phyloP scores from a whole-genome alignment of 2,113 vertebrate species.

The Ophthalmolycus amberensis region DNA sequence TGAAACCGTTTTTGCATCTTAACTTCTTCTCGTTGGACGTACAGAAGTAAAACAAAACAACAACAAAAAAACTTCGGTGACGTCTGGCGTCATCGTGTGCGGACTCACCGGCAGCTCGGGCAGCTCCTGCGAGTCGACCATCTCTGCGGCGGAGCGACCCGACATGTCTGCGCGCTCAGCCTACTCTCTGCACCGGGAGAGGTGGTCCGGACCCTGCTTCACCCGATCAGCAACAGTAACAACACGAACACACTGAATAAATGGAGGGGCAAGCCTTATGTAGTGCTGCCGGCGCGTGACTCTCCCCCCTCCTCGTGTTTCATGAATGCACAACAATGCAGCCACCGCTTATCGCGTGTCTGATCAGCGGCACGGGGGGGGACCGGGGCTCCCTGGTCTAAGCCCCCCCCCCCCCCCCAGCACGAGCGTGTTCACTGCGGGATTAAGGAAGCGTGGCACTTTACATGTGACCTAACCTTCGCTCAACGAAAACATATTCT shows the following conservation, averaged over 20 bases:
- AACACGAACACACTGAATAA: constrained; percentile 21
- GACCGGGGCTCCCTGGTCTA: constrained; percentile 54
- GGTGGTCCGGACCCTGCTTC: constrained; percentile 70
- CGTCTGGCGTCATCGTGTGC: neutral
- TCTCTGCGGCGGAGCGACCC: constrained; percentile 66
- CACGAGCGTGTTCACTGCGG: constrained; percentile 40
- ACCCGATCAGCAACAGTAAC: constrained; percentile 22
- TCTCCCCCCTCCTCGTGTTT: constrained; percentile 19
- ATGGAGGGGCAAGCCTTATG: constrained; percentile 58
- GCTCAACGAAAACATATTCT: constrained; percentile 68
- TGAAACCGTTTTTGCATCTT: neutral
- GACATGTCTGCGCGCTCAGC: constrained; percentile 67
- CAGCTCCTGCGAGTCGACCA: constrained; percentile 83
- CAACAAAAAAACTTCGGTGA: neutral
- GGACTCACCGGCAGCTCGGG: constrained; percentile 81
- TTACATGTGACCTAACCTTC: constrained; percentile 75
- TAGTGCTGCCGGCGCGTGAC: constrained; percentile 24
- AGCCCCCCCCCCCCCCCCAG: constrained; percentile 18
- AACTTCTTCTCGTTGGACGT: neutral
- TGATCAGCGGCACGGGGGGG: constrained; percentile 25
- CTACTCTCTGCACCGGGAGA: constrained; percentile 69
- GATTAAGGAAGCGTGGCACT: constrained; percentile 68
- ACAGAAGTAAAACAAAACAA: neutral
- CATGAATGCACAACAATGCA: constrained; percentile 27
- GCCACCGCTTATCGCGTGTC: constrained; percentile 10